phyloP scores from a whole-genome alignment of 2,113 vertebrate species.

The Rhinoptilus africanus region DNA sequence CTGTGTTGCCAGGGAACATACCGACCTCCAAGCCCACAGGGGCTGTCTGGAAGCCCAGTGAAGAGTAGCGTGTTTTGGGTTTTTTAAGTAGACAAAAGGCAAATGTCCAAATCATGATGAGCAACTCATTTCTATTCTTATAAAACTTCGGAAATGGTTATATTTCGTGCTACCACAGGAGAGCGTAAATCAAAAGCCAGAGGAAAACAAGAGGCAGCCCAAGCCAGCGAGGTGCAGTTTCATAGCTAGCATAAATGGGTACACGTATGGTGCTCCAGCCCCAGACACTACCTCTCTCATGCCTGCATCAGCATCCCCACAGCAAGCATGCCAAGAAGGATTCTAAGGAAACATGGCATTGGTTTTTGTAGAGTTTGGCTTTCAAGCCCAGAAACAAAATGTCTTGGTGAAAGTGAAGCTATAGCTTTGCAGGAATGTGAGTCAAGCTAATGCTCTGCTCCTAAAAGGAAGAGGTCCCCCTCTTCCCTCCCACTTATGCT shows the following conservation, averaged over 20 bases:
- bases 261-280: background rate
- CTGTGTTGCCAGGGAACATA: background rate
- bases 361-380: background rate
- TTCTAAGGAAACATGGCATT: background rate
- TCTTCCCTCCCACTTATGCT: rapidly evolving
- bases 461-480: background rate
- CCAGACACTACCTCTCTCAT: background rate
- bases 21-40: background rate
- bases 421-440: background rate
- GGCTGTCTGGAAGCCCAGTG: rapidly evolving
- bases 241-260: rapidly evolving
- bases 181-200: background rate
- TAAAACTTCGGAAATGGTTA: background rate
- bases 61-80: background rate
- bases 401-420: background rate
- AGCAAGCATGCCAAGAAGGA: background rate
- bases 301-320: background rate
- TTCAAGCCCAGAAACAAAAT: background rate
- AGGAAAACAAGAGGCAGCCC: background rate
- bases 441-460: background rate
- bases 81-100: background rate
- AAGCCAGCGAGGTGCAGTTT: rapidly evolving
- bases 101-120: background rate
- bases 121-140: background rate
- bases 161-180: background rate